Base-by-base conservation (phyloP, 2,113 vertebrate genomes). In the Psilopogon haemacephalus region DNA sequence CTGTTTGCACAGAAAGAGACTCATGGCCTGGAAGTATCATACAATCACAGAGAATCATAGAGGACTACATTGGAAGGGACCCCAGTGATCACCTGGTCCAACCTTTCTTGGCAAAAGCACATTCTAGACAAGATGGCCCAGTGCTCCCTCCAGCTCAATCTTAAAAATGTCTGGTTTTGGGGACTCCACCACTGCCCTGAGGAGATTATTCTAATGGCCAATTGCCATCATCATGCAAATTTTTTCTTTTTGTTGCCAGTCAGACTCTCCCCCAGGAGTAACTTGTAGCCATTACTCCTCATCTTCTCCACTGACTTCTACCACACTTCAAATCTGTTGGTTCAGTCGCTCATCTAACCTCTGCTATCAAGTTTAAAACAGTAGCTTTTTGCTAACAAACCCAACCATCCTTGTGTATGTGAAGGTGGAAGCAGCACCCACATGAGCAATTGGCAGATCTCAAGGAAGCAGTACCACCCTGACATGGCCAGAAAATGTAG, bases 401-500 rank as follows among this genome's bases (percentile, higher is more conserved):
- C 5, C 27, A 42, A 5, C 33, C 12, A 12, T 18, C 23, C 7
- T 30, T 20, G 6, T 2, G 2, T 10, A 55, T 4, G 32, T 17
- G 20, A 71, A 80, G 32, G 20, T 28, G 24, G 33, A 30, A 76
- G 17, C 28, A 78, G 15, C 37, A 74, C 4, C 4, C 12, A 13
- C 2, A 12, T 3, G 11, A 71, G 40, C 20, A 27, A 33, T 38
- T 7, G 6, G 15, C 28, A 84, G 13, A n/a, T 85, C 64, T 72
- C 35, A 11, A 40, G 9, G 55, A 54, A 19, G 46, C 7, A 33
- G 15, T 30, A 46, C 40, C 9, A 58, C 28, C 20, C 9, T 48
- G 23, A 55, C 0, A 3, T 21, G 48, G n/a, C 30, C 62, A 59
- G 42, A 69, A 78, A 69, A 30, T 0, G 0, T 26, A 69, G 8